A percentile compares a stretch with the other conserved stretches of the same genome.
Conservation (phyloP, 2,888 invertebrate species). For the Drosophila colorata region DNA sequence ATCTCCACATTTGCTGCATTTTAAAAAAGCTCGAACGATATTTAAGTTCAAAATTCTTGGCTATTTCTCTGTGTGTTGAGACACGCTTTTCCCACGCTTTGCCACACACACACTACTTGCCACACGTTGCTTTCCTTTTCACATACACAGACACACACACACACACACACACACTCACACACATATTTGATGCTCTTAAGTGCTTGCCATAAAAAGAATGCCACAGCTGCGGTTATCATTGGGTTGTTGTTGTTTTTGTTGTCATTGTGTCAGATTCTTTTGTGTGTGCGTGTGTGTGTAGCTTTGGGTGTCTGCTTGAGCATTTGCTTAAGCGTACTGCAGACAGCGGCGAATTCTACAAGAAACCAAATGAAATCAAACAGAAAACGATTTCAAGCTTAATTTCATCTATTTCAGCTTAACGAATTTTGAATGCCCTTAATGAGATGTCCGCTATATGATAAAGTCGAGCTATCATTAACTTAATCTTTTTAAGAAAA, state of each 20-base stretch:
- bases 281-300: background rate
- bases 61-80: background rate
- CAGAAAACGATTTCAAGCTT: background rate
- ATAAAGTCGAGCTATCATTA: too few relatives aligned
- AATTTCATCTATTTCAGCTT: background rate
- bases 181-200: conserved; percentile 18
- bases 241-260: conserved; percentile 3
- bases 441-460: too few relatives aligned
- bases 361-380: background rate
- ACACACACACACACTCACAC: background rate
- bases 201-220: conserved; percentile 33
- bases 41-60: background rate
- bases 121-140: background rate
- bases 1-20: background rate
- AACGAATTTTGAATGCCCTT: background rate
- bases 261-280: conserved; percentile 3
- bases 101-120: background rate
- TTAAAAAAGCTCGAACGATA: too few relatives aligned
- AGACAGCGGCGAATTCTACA: background rate
- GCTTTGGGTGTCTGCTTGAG: conserved; percentile 2
- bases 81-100: conserved; percentile 17
- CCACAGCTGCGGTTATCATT: conserved; percentile 14
- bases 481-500: too few relatives aligned
- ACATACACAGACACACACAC: conserved; percentile 3
- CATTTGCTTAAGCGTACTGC: conserved; percentile 2